A percentile compares a stretch with the other conserved stretches of the same genome.
Conservation (phyloP, 1,140 invertebrate genomes). For the Proctacanthus coquilletti region DNA sequence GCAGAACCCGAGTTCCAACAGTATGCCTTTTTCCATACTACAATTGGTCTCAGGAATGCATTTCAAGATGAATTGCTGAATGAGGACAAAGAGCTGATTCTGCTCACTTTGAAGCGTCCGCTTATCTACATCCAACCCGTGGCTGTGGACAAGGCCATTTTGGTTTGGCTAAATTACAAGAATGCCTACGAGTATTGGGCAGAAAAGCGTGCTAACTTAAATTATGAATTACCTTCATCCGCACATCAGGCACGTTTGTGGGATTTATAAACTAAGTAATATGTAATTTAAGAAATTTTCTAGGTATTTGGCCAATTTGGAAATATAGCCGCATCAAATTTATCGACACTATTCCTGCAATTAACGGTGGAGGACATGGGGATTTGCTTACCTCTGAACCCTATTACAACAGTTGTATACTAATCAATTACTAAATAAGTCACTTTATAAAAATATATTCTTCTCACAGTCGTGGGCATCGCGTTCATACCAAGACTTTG, state of each 20-base stretch:
- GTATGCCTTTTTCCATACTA: conserved; percentile 92
- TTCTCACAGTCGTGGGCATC: conserved; percentile 40
- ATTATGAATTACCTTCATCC: conserved; percentile 68
- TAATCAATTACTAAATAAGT: too few relatives aligned
- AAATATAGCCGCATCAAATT: conserved; percentile 51
- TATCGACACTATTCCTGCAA: conserved; percentile 85
- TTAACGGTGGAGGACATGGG: conserved; percentile 94
- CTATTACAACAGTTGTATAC: conserved; percentile 44
- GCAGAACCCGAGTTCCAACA: conserved; percentile 93
- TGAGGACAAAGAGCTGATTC: conserved; percentile 86
- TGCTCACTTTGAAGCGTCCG: conserved; percentile 81
- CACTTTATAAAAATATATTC: neutral
- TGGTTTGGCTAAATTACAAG: conserved; percentile 97
- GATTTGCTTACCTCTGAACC: conserved; percentile 83
- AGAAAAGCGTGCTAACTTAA: conserved; percentile 77
- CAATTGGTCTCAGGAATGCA: conserved; percentile 68
- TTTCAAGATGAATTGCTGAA: conserved; percentile 83
- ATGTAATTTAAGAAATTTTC: conserved; percentile 3
- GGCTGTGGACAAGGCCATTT: conserved; percentile 89
- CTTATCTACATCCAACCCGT: conserved; percentile 90
- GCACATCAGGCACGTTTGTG: conserved; percentile 55
- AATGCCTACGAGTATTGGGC: conserved; percentile 99
- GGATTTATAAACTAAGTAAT: conserved; percentile 5
- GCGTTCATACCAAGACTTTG: conserved; percentile 53
- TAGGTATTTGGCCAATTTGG: conserved; percentile 55